Conservation (phyloP, 2,888 invertebrate genomes). For the Coleophora deauratella region DNA sequence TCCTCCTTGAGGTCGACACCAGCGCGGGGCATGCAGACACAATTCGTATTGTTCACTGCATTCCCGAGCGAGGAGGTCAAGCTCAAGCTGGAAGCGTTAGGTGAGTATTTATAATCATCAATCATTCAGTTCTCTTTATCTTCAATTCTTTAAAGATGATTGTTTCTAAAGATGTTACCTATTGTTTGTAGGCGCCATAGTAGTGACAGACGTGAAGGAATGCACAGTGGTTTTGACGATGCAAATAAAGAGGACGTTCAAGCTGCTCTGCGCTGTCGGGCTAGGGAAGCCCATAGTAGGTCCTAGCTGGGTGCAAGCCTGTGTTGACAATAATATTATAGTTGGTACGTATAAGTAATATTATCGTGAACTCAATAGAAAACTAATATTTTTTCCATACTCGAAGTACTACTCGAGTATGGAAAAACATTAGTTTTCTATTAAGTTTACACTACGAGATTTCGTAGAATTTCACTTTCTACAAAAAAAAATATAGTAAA, state of each 20-base stretch:
- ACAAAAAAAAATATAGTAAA: too few species aligned
- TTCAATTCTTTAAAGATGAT: too few species aligned
- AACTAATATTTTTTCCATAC: too few species aligned
- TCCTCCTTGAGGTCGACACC: slow-evolving; percentile 30
- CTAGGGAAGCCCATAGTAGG: slow-evolving; percentile 76
- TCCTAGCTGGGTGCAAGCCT: slow-evolving; percentile 54
- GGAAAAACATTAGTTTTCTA: too few species aligned
- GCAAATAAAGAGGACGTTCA: slow-evolving; percentile 72
- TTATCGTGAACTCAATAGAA: too few species aligned
- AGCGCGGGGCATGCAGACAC: slow-evolving; percentile 28
- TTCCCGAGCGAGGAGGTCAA: slow-evolving; percentile 47
- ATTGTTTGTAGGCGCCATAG: slow-evolving; percentile 56
- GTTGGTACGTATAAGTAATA: slow-evolving; percentile 38
- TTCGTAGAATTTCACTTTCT: too few species aligned
- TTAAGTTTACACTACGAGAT: too few species aligned
- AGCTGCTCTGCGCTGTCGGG: slow-evolving; percentile 74
- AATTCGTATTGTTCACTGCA: slow-evolving; percentile 52
- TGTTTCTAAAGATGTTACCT: too few species aligned
- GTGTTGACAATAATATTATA: slow-evolving; percentile 38
- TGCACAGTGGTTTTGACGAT: slow-evolving; percentile 70
- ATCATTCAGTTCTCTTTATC: too few species aligned
- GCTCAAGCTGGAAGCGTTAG: slow-evolving; percentile 43
- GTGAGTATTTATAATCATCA: slow-evolving; percentile 28
- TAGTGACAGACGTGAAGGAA: slow-evolving; percentile 65
- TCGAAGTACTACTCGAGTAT: too few species aligned